Conservation (phyloP, 2,888 invertebrate species). For the Hipparchia sbordonii region DNA sequence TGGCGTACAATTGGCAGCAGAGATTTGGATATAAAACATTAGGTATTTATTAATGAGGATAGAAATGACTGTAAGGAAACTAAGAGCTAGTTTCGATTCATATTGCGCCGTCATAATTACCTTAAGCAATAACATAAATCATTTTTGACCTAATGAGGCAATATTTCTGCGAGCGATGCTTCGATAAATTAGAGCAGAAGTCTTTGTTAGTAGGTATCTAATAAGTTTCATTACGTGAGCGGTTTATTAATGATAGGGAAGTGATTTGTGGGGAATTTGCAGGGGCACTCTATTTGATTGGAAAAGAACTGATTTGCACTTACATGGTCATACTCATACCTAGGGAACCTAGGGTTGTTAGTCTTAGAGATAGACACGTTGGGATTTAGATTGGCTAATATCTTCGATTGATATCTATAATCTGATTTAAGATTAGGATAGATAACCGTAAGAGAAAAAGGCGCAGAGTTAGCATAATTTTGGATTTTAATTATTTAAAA, state of each 20-base stretch:
- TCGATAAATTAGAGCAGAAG: constrained; percentile 14
- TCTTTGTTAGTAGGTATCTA: constrained; percentile 17
- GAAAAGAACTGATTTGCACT: constrained; percentile 18
- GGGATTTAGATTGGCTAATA: background rate
- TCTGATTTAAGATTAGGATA: no score
- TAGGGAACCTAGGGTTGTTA: background rate
- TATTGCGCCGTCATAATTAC: background rate
- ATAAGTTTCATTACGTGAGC: constrained; percentile 31
- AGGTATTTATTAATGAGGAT: background rate
- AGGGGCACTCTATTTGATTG: constrained; percentile 29
- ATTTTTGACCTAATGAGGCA: constrained; percentile 16
- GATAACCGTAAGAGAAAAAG: no score
- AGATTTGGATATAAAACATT: no score
- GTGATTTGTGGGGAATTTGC: constrained; percentile 27
- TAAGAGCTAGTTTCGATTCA: background rate
- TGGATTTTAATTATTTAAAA: no score
- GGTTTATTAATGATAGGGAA: constrained; percentile 24
- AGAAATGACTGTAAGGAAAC: background rate
- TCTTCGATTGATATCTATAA: no score
- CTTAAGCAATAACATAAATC: background rate
- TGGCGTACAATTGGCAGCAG: no score
- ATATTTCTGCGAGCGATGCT: constrained; percentile 15
- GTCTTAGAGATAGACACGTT: background rate
- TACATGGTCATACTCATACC: constrained; percentile 2
- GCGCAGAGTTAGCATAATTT: no score